Conservation (phyloP, 2,888 invertebrate genomes). For the Pseudoips prasinana region DNA sequence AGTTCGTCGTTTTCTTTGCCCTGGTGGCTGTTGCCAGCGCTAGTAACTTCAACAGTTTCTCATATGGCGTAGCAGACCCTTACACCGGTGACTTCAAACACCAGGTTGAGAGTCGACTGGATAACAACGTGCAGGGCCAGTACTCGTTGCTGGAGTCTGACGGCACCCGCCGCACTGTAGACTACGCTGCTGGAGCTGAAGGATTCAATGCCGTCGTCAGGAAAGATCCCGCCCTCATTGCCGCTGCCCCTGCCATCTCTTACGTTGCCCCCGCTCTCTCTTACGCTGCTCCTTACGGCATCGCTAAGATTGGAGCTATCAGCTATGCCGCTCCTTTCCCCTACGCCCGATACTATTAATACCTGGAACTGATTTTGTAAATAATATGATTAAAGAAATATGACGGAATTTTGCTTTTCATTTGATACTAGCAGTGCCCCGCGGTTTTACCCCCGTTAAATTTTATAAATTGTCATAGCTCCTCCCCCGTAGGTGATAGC, state of each 20-base stretch:
- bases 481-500: too few relatives aligned
- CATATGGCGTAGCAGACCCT: conserved; percentile 72
- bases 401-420: too few relatives aligned
- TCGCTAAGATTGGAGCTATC: conserved; percentile 1
- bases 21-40: conserved; percentile 69
- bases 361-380: conserved; percentile 12
- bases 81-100: conserved; percentile 76
- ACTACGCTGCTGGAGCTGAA: conserved; percentile 79
- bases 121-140: conserved; percentile 82
- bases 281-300: conserved; percentile 24
- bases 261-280: conserved; percentile 41
- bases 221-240: conserved; percentile 64
- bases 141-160: conserved; percentile 81
- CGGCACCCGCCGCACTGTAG: conserved; percentile 84
- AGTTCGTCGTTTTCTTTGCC: conserved; percentile 72
- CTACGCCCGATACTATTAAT: conserved; percentile 27
- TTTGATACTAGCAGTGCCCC: too few relatives aligned
- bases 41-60: conserved; percentile 71
- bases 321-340: conserved; percentile 23
- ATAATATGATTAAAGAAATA: conserved; percentile 19
- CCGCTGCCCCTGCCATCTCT: conserved; percentile 51
- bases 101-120: conserved; percentile 84
- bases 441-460: too few relatives aligned
- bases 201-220: conserved; percentile 82
- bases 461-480: too few relatives aligned